Percentiles rank a stretch among this genome's conserved stretches.
Conservation (phyloP, 2,888 invertebrate genomes). For the Sepiola atlantica region DNA sequence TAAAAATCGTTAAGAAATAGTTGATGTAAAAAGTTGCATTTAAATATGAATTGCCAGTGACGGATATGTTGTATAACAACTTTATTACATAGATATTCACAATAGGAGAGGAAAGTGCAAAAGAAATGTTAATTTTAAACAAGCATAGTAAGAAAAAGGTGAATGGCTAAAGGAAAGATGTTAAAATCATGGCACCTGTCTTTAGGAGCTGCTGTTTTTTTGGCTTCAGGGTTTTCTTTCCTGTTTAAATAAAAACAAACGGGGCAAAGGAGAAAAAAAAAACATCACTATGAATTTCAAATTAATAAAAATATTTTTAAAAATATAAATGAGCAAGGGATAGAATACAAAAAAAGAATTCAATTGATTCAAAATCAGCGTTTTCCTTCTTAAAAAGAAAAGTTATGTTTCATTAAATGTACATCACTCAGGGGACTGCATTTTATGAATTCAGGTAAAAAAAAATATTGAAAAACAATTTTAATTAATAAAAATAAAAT, state of each 20-base stretch:
- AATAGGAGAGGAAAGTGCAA: neutral
- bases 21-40: too few relatives aligned
- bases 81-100: neutral
- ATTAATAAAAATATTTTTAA: neutral
- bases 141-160: neutral
- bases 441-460: too few relatives aligned
- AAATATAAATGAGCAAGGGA: neutral
- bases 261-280: neutral
- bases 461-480: too few relatives aligned
- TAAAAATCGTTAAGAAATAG: too few relatives aligned
- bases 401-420: neutral
- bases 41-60: too few relatives aligned
- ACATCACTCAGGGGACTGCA: too few relatives aligned
- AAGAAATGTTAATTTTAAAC: neutral
- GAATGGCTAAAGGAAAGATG: neutral
- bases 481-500: too few relatives aligned
- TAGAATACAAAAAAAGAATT: neutral
- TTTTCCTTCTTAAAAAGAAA: neutral
- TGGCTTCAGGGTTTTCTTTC: constrained; percentile 40
- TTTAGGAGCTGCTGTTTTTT: constrained; percentile 43
- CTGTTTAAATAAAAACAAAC: neutral
- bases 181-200: constrained; percentile 39
- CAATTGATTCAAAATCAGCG: neutral
- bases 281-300: constrained; percentile 13
- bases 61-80: too few relatives aligned